Conservation (phyloP, 2,113 vertebrate species). For the Perccottus glenii region DNA sequence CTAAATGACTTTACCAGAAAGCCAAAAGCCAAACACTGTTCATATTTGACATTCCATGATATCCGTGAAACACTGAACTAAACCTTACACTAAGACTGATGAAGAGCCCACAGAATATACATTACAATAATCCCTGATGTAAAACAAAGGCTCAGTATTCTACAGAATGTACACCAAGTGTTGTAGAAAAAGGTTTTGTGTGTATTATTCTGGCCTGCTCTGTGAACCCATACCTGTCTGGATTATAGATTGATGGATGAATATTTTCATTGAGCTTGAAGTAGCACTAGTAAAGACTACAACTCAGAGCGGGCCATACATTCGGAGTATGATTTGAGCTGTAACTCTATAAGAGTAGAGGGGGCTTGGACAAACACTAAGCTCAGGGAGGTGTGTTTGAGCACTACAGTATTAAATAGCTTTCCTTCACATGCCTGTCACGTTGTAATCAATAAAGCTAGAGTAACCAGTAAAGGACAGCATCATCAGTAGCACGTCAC, state of each 20-base stretch:
- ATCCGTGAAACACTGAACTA: background rate
- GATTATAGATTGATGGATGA: slow-evolving; percentile 63
- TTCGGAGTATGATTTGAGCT: slow-evolving; percentile 39
- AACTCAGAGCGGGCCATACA: slow-evolving; percentile 56
- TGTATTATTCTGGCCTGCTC: slow-evolving; percentile 8
- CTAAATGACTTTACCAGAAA: background rate
- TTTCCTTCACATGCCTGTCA: slow-evolving; percentile 60
- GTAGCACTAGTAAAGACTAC: slow-evolving; percentile 44
- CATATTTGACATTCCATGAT: background rate
- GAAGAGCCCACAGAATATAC: slow-evolving; percentile 5
- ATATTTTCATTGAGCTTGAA: slow-evolving; percentile 58
- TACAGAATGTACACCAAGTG: slow-evolving; percentile 5
- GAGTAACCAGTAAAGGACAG: slow-evolving; percentile 57
- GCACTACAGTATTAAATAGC: slow-evolving; percentile 65
- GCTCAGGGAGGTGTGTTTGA: slow-evolving; percentile 59
- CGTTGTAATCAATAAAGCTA: slow-evolving; percentile 65
- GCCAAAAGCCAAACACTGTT: slow-evolving; percentile 3
- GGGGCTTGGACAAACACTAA: slow-evolving; percentile 64
- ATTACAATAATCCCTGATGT: background rate
- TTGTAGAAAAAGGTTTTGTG: background rate
- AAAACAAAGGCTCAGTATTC: slow-evolving; percentile 26
- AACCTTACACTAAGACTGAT: background rate
- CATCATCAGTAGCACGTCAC: slow-evolving; percentile 46
- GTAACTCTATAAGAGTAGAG: slow-evolving; percentile 66
- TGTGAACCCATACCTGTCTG: slow-evolving; percentile 45